Evolutionary conservation across 2,888 invertebrate genomes (phyloP), one percentile per base, ranked within the genome.

Genomic region (Athrips mouffetella): DNA sequence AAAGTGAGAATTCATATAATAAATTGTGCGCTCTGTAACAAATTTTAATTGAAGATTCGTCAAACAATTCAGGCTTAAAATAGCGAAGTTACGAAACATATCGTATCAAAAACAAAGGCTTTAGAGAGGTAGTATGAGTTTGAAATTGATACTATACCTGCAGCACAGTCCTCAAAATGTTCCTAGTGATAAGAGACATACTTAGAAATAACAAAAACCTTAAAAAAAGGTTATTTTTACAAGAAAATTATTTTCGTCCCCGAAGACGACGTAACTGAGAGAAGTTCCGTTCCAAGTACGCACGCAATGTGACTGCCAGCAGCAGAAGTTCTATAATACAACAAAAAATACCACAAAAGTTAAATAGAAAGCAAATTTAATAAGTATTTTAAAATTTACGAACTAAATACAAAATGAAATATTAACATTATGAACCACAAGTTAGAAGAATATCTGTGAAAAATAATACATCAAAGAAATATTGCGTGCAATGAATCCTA

Each of bases 161-260:
- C 46, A 78, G 63, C 35, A 88, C 59, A 49, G 77, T 71, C 54
- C 86, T 79, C 57, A 79, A 75, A 58, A 85, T 61, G 59, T 81
- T 84, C 63, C 86, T 82, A 62, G 75, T 74, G 49, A 88, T 77
- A 46, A 85, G 63, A 49, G 86, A 84, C 88, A 88, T 88, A 30
- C 30, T 29, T 47, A 49, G 47, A 45, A 54, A 51, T 45, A 45
- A 41, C 18, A n/a, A 52, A 60, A 66, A 65, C 63, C 60, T 65
- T 66, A 58, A 55, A 47, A 41, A 68, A 74, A 73, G 70, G 67
- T 60, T 76, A 65, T 65, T 21, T 70, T 65, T 59, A 61, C 39
- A 54, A 48, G 46, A 63, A 71, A 75, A 60, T 65, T 80, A 82
- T 78, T 81, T 84, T 76, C 70, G 71, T 80, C 72, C 50, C 55